phyloP scores from a whole-genome alignment of 2,797 vertebrate genomes.

The Petrocephalus sullivani region DNA sequence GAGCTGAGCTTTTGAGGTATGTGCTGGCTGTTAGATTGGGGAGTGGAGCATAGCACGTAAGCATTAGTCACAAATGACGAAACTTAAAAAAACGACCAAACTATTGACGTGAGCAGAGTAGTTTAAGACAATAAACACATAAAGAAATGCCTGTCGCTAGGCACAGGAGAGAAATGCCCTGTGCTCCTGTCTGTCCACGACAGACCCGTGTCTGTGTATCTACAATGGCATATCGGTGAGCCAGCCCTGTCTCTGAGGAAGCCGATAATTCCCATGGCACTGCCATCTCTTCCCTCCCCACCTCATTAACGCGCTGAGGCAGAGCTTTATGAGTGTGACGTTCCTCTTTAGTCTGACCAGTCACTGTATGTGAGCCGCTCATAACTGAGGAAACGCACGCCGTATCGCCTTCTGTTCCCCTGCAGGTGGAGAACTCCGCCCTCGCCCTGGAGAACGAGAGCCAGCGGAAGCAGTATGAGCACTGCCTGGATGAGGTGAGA shows the following conservation, averaged over 20 bases:
- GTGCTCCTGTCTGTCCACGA: background rate
- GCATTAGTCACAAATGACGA: background rate
- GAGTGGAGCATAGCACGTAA: background rate
- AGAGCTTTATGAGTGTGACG: background rate
- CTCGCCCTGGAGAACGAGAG: conserved; percentile 80
- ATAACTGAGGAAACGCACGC: background rate
- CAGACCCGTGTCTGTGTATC: background rate
- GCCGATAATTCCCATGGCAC: background rate
- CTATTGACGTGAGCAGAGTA: background rate
- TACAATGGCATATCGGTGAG: background rate
- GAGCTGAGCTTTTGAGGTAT: too few relatives aligned
- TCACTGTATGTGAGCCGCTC: background rate
- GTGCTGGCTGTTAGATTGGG: background rate
- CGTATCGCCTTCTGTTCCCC: conserved; percentile 19
- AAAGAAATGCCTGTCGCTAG: background rate
- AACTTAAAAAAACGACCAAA: background rate
- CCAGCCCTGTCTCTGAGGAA: background rate
- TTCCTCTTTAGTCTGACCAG: background rate
- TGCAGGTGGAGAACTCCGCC: conserved; percentile 76
- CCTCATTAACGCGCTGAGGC: background rate
- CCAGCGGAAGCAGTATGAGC: conserved; percentile 86
- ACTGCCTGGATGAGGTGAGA: conserved; percentile 86
- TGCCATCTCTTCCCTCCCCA: background rate
- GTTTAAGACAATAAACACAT: background rate
- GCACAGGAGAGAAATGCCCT: background rate